Evolutionary conservation across 2,113 vertebrate genomes (phyloP).

Genomic region (Ptilonorhynchus violaceus): DNA sequence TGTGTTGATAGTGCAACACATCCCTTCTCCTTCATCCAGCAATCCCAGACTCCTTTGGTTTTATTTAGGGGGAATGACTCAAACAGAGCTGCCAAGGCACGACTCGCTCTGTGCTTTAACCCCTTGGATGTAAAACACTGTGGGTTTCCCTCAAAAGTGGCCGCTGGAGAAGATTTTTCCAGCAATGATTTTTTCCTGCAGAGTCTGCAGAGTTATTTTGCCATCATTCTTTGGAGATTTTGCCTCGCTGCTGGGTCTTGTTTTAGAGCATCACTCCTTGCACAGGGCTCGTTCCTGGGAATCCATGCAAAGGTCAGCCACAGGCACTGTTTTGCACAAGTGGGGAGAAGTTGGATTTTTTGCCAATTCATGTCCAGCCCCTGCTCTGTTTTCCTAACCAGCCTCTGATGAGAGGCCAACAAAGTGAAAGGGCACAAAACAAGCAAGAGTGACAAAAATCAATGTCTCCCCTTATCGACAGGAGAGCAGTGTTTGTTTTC

Average conservation of each 20-base stretch:
- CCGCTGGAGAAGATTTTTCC: not conserved
- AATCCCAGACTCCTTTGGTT: not conserved
- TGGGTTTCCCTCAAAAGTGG: not conserved
- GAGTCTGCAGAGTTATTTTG: not conserved
- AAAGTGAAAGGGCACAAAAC: slow-evolving; percentile 21
- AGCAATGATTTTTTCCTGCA: accelerated
- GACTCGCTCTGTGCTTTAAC: not conserved
- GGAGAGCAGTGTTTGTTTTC: not conserved
- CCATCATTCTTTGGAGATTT: accelerated
- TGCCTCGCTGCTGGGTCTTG: not conserved
- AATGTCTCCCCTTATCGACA: not conserved
- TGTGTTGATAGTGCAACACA: not conserved
- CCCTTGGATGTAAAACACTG: not conserved
- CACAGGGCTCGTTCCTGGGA: accelerated
- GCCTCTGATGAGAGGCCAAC: not conserved
- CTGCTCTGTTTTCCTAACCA: not conserved
- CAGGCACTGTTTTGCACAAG: accelerated
- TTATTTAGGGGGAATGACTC: not conserved
- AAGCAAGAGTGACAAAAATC: not conserved
- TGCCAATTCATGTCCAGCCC: not conserved
- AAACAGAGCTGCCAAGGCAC: not conserved
- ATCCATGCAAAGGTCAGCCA: accelerated
- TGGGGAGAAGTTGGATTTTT: not conserved
- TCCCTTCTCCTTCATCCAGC: not conserved
- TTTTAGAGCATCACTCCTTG: not conserved